Evolutionary conservation across 1,140 invertebrate species (phyloP).

Genomic region (Acromyrmex charruanus): DNA sequence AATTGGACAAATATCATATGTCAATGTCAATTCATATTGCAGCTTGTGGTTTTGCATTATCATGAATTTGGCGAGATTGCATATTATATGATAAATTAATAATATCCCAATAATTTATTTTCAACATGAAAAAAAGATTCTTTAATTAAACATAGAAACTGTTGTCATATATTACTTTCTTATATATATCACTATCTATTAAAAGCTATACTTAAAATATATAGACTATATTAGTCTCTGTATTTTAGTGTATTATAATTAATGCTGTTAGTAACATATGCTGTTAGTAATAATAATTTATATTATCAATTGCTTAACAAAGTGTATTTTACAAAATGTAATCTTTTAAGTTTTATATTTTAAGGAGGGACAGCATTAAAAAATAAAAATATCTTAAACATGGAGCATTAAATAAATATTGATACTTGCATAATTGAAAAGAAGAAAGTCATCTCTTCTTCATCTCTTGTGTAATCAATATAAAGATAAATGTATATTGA

Average conservation of each 20-base stretch:
- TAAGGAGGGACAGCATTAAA: background rate
- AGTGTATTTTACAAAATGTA: background rate
- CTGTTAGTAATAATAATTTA: background rate
- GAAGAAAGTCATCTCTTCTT: background rate
- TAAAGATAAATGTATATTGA: background rate
- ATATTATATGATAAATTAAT: conserved; percentile 19
- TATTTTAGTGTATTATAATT: conserved; percentile 1
- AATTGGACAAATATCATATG: conserved; percentile 11
- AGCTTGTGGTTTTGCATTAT: background rate
- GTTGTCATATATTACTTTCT: background rate
- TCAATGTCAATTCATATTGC: background rate
- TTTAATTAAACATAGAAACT: background rate
- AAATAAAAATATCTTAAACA: background rate
- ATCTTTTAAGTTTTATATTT: background rate
- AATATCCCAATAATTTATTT: conserved; percentile 20
- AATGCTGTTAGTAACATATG: background rate
- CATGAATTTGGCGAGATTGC: conserved; percentile 23
- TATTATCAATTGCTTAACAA: background rate
- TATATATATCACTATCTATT: conserved; percentile 1
- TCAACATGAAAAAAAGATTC: background rate
- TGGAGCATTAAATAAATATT: conserved; percentile 13
- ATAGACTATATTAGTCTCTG: background rate
- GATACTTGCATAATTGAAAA: background rate
- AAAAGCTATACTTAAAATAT: conserved; percentile 29
- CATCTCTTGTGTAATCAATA: background rate